Conservation (phyloP, 2,797 vertebrate genomes). For the Thamnophis elegans region DNA sequence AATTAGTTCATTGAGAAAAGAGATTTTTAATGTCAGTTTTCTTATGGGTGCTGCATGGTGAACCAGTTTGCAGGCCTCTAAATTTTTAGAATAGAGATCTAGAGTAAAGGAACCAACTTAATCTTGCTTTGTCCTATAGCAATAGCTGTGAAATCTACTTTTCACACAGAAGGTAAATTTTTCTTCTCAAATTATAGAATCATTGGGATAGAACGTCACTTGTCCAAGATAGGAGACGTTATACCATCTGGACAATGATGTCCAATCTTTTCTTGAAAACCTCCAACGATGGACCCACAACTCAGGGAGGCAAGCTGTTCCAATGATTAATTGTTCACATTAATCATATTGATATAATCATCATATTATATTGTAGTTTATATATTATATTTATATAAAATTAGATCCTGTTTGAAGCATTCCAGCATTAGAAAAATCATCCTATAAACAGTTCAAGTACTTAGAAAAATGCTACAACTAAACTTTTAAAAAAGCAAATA, state of each 20-base stretch:
- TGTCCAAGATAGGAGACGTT: neutral
- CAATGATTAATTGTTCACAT: neutral
- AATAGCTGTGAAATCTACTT: neutral
- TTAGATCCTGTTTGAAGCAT: neutral
- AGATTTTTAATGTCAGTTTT: neutral
- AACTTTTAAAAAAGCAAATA: slow-evolving; percentile 29
- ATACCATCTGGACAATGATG: neutral
- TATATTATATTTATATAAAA: neutral
- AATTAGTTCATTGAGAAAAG: neutral
- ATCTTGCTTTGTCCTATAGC: neutral
- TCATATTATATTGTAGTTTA: neutral
- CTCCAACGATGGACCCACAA: neutral
- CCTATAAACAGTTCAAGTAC: slow-evolving; percentile 9
- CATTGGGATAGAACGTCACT: neutral
- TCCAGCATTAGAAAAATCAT: neutral
- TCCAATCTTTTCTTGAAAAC: neutral
- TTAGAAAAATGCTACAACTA: slow-evolving; percentile 4
- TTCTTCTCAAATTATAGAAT: neutral
- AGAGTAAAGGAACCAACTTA: neutral
- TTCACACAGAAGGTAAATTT: neutral
- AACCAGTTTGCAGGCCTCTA: neutral
- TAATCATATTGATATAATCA: neutral
- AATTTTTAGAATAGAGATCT: neutral
- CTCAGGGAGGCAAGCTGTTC: neutral
- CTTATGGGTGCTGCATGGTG: neutral